phyloP scores from a whole-genome alignment of 1,140 invertebrate genomes.

The roundworm (Caenorhabditis elegans) region DNA sequence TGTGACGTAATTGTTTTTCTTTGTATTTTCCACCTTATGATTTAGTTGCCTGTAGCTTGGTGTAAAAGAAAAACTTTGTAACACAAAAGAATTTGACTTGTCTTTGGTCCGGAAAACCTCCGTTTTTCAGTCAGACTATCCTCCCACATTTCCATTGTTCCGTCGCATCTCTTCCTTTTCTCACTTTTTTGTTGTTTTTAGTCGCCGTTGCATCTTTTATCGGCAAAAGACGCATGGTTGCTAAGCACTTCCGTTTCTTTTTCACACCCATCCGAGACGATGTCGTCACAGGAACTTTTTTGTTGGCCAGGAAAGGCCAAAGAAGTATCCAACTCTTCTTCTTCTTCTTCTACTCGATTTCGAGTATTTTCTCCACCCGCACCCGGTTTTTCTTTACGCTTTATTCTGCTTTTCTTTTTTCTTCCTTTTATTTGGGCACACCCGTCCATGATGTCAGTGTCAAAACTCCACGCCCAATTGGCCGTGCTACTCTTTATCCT shows the following conservation, averaged over 20 bases:
- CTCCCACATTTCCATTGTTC: neutral
- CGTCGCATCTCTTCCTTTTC: neutral
- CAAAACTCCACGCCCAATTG: slow-evolving; percentile 16
- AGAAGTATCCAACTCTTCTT: slow-evolving; percentile 2
- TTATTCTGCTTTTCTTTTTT: slow-evolving; percentile 1
- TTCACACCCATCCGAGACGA: neutral
- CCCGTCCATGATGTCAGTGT: slow-evolving; percentile 26
- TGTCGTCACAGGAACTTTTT: slow-evolving; percentile 29
- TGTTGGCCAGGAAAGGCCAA: slow-evolving; percentile 26
- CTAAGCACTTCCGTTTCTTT: slow-evolving; percentile 27
- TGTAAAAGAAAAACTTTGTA: too few species aligned
- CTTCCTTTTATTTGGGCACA: neutral
- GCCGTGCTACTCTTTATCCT: slow-evolving; percentile 18
- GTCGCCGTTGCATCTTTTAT: slow-evolving; percentile 9
- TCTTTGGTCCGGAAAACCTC: neutral
- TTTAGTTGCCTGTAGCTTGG: too few species aligned
- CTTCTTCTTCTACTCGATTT: slow-evolving; percentile 14
- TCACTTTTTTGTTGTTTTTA: slow-evolving; percentile 15
- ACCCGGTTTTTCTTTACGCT: slow-evolving; percentile 3
- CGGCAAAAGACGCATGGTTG: neutral
- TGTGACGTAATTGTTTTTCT: too few species aligned
- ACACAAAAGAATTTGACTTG: neutral
- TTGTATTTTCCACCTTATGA: too few species aligned
- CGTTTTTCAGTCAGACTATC: neutral
- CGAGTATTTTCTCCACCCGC: slow-evolving; percentile 26